Evolutionary conservation across 2,113 vertebrate genomes (phyloP), one percentile per base, ranked within the genome.

Genomic region (Lota lota): DNA sequence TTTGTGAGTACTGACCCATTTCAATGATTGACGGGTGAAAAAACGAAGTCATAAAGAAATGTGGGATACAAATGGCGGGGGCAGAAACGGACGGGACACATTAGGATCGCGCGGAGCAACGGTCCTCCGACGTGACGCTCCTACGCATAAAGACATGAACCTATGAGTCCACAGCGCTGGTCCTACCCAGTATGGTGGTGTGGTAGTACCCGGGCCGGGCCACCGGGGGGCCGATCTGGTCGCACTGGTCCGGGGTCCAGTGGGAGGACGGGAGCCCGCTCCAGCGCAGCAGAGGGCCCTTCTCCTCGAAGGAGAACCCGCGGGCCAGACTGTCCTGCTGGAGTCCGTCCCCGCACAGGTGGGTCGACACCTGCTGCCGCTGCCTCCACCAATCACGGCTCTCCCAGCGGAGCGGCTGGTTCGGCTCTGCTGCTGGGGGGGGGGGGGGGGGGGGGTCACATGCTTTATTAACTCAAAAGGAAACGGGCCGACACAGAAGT

Each of bases 161-260:
- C 11, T 21, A 5, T 11, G n/a, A 59, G n/a, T 11, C 10, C 2
- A n/a, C 10, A 10, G 19, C 6, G n/a, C 1, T 10, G 7, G 5
- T 57, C 87, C 91, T 85, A 98, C 95, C 94, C 67, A 97, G 78
- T 77, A 98, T 87, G 4, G 95, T 94, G 60, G 97, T 80, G 76
- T 93, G 89, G 16, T 93, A 94, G 88, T 94, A 93, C 47, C 94
- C 94, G 36, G 76, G 77, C 64, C 84, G 89, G 68, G 63, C 73
- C 11, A 84, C 81, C 20, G 83, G 85, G 47, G 82, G 80, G 74
- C 91, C 75, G 5, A 87, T 22, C 17, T 61, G 61, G 1, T 81
- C 58, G 17, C 61, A 80, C 0, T 78, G 68, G 74, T 87, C 85
- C 2, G 91, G 87, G 20, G 80, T 79, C 92, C 92, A 92, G 68